A percentile compares a stretch with the other conserved stretches of the same genome.
These are phyloP conservation scores for Heteromormyrus szaboi DNA, from an alignment of 2,797 vertebrate species.

Conservation along the genomic window DNA sequence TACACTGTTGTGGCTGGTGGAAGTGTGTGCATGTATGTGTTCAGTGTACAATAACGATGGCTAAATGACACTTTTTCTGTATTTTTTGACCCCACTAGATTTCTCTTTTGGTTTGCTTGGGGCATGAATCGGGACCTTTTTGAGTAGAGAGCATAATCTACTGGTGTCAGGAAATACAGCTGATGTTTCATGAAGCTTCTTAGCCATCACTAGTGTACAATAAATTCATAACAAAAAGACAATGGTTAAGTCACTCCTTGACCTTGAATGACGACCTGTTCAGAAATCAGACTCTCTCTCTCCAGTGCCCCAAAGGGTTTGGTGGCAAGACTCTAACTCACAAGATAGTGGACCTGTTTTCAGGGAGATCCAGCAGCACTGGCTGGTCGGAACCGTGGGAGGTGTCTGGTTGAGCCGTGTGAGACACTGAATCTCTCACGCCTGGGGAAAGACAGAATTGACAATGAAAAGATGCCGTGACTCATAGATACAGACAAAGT, in stretches of 20 bases:
- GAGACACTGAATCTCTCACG: constrained; percentile 88
- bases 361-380: constrained; percentile 75
- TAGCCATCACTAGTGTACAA: neutral
- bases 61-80: neutral
- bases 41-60: neutral
- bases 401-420: constrained; percentile 67
- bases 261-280: neutral
- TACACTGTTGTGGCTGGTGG: neutral
- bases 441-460: constrained; percentile 51
- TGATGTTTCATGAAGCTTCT: neutral
- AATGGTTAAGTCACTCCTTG: neutral
- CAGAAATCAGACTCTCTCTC: neutral
- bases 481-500: neutral
- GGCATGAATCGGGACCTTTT: neutral
- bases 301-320: neutral
- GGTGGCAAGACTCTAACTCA: constrained; percentile 55
- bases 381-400: constrained; percentile 74
- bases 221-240: neutral
- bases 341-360: constrained; percentile 74
- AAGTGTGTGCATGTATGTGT: neutral
- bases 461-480: neutral
- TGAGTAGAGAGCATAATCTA: neutral
- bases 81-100: neutral
- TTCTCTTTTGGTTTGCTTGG: neutral
- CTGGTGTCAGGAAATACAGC: neutral